Base-by-base conservation (phyloP, 2,113 vertebrate genomes). In the Calidris pugnax region DNA sequence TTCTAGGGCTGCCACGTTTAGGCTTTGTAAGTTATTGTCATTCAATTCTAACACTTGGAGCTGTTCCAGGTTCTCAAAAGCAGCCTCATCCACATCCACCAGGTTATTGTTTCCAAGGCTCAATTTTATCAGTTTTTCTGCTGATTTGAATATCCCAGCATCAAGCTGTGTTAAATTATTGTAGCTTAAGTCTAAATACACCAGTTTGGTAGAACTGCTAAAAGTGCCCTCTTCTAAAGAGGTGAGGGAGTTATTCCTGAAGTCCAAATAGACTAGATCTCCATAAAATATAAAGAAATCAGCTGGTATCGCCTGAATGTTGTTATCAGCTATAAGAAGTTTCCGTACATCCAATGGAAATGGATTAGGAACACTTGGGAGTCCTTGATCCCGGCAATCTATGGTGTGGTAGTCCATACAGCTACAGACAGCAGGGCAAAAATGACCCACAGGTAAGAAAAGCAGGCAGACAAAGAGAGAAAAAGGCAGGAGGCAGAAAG, bases 201-300 rank as follows among this genome's bases (percentile, higher is more conserved):
- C 99, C 93, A 99, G 98, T 95, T 99, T 99, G 96, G 98, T 98
- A 10, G 99, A 99, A 80, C 98, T 99, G 97, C 98, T 98, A 91
- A 99, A 99, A 30, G 99, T 99, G 81, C 99, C 99, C 41, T 98
- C 99, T 95, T 99, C 98, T 94, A 99, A 98, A 75, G 98, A 96
- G 84, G 98, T 98, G 59, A 99, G 98, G 13, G 99, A 98, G 97
- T 99, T 99, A 97, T 99, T 99, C 95, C 99, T 98, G 91, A 99
- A 98, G 98, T 99, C 99, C 98, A 99, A 93, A 97, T 99, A 99
- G 51, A 99, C 98, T 92, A 99, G 98, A 96, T 99, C 99, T 79
- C 99, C 99, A 94, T 99, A 99, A 96, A 99, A 99, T 86, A 99
- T 98, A 96, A 99, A 98, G 96, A 99, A 99, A 98, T 99, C 99